These are phyloP conservation scores for Choristoneura fumiferana DNA, from an alignment of 1,140 invertebrate genomes.

Conservation along the genomic window DNA sequence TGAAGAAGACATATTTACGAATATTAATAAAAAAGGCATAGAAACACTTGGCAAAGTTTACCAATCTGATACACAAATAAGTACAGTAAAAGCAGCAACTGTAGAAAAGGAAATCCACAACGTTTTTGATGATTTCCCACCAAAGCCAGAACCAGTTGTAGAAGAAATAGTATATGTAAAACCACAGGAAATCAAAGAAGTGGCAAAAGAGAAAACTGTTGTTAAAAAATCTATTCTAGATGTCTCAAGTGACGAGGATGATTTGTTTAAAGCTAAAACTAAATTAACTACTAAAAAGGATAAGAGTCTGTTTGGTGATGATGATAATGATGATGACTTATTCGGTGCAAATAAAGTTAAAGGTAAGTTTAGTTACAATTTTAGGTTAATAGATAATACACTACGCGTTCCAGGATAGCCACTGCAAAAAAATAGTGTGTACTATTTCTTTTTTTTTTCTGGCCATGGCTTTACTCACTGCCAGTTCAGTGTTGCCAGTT, in stretches of 20 bases:
- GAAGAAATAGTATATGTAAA: not conserved
- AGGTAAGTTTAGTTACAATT: slow-evolving; percentile 23
- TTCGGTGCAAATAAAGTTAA: slow-evolving; percentile 42
- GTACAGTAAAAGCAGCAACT: not conserved
- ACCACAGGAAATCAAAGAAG: not conserved
- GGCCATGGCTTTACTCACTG: too few relatives aligned
- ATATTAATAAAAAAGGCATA: slow-evolving; percentile 1
- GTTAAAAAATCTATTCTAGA: slow-evolving; percentile 37
- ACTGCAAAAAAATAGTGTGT: too few relatives aligned
- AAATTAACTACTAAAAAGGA: slow-evolving; percentile 21
- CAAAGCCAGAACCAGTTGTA: not conserved
- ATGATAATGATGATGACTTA: slow-evolving; percentile 54
- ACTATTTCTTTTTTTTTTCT: too few relatives aligned
- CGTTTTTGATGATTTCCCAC: not conserved
- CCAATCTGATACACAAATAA: not conserved
- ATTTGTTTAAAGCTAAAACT: slow-evolving; percentile 43
- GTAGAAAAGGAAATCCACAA: not conserved
- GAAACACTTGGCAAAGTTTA: slow-evolving; percentile 20
- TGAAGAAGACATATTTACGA: slow-evolving; percentile 5
- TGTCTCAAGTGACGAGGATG: slow-evolving; percentile 48
- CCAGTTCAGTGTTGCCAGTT: too few relatives aligned
- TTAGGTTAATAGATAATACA: too few relatives aligned
- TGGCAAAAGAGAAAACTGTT: slow-evolving; percentile 13
- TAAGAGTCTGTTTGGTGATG: slow-evolving; percentile 47
- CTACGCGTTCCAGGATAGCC: too few relatives aligned